Evolutionary conservation across 2,888 invertebrate species (phyloP).

Genomic region (Ectemnius continuus): DNA sequence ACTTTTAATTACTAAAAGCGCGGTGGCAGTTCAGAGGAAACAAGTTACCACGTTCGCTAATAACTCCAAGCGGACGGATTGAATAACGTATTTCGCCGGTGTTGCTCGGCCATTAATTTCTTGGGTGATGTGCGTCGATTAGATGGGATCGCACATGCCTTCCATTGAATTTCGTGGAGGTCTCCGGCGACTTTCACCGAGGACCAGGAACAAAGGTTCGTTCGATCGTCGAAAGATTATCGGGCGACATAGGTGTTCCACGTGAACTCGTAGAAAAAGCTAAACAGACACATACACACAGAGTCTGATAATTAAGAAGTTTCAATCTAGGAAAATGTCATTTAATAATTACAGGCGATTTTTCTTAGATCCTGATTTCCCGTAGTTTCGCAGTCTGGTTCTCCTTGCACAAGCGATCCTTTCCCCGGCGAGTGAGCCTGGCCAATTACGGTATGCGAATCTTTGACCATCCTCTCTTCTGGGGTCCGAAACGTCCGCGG

Average conservation of each 20-base stretch:
- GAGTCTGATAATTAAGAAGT: neutral
- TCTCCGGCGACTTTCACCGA: neutral
- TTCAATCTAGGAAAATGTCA: neutral
- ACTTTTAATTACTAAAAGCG: neutral
- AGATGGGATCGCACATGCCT: neutral
- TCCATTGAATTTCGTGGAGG: conserved; percentile 6
- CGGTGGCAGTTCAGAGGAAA: neutral
- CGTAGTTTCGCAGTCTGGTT: neutral
- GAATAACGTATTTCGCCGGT: neutral
- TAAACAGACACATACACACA: neutral
- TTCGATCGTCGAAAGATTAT: conserved; percentile 6
- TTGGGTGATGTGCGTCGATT: neutral
- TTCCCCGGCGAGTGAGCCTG: neutral
- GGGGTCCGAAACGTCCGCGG: neutral
- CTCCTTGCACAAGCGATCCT: neutral
- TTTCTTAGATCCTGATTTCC: too few species aligned
- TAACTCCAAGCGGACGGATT: neutral
- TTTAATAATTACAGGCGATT: too few species aligned
- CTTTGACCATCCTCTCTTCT: conserved; percentile 18
- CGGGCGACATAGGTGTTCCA: neutral
- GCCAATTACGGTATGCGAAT: conserved; percentile 35
- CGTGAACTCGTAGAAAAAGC: neutral
- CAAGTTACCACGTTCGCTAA: neutral
- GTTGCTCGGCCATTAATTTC: neutral
- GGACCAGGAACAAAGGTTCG: conserved; percentile 6